Percentiles rank a stretch among this genome's conserved stretches.
Evolutionary conservation across 1,140 invertebrate species (phyloP).

Genomic region (Zophobas atratus): DNA sequence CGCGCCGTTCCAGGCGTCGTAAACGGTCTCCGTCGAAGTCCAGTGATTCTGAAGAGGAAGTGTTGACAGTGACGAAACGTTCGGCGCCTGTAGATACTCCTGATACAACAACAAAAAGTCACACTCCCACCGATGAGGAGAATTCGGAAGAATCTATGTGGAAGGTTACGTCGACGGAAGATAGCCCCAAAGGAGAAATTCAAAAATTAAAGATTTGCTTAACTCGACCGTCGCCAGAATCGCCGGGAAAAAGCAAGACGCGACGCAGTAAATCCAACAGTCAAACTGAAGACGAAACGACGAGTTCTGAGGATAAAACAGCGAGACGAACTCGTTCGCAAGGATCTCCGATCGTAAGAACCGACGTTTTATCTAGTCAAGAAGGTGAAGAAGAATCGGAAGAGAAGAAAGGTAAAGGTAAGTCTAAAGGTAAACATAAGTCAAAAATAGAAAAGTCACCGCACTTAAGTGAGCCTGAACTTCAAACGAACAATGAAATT

Average conservation of each 20-base stretch:
- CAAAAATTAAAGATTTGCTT: constrained; percentile 58
- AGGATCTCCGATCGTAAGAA: constrained; percentile 54
- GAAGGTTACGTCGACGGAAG: constrained; percentile 50
- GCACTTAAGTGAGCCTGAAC: constrained; percentile 57
- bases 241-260: constrained; percentile 55
- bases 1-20: constrained; percentile 52
- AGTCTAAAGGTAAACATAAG: constrained; percentile 66
- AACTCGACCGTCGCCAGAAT: constrained; percentile 49
- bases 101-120: constrained; percentile 46
- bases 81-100: constrained; percentile 23
- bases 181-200: constrained; percentile 48
- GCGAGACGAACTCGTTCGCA: constrained; percentile 50
- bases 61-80: constrained; percentile 30
- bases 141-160: constrained; percentile 48
- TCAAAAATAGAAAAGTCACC: constrained; percentile 61
- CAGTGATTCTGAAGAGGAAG: constrained; percentile 54
- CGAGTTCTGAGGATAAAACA: constrained; percentile 51
- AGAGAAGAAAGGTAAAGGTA: constrained; percentile 65
- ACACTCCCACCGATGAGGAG: constrained; percentile 41
- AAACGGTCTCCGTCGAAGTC: constrained; percentile 53
- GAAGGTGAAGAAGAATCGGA: constrained; percentile 57
- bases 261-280: constrained; percentile 54
- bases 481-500: constrained; percentile 61
- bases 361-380: constrained; percentile 45
- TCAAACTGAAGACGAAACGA: constrained; percentile 52